These are phyloP conservation scores for Paralichthys olivaceus DNA, from an alignment of 2,113 vertebrate genomes.

Conservation along the genomic window DNA sequence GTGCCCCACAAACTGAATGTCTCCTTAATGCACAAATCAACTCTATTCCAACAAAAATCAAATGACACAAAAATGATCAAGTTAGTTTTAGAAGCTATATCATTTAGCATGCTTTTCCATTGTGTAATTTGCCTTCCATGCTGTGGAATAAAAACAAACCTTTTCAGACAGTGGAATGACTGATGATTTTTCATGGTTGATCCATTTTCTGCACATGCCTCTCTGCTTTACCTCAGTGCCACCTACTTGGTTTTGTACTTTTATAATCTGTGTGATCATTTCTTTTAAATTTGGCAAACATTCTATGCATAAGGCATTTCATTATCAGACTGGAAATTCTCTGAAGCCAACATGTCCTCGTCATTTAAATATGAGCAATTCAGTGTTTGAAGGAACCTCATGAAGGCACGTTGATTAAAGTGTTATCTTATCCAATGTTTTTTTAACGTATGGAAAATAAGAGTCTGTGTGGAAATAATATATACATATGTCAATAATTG, in stretches of 20 bases:
- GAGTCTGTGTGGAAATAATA: conserved; percentile 68
- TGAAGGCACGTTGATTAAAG: conserved; percentile 97
- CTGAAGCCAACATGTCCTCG: conserved; percentile 77
- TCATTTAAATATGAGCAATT: conserved; percentile 89
- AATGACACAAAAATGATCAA: conserved; percentile 87
- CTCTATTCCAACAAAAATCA: conserved; percentile 78
- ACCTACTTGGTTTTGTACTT: conserved; percentile 53
- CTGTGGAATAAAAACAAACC: conserved; percentile 84
- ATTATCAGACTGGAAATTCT: conserved; percentile 86
- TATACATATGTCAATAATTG: conserved; percentile 63
- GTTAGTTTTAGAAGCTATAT: conserved; percentile 87
- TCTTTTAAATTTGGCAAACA: conserved; percentile 88
- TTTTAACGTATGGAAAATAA: conserved; percentile 63
- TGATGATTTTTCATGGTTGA: conserved; percentile 66
- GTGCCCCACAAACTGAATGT: conserved; percentile 92
- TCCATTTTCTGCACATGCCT: conserved; percentile 87
- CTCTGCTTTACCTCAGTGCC: conserved; percentile 43
- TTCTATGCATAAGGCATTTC: conserved; percentile 89
- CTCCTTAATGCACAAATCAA: conserved; percentile 88
- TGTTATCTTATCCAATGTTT: conserved; percentile 83
- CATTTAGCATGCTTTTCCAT: conserved; percentile 92
- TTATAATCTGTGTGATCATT: conserved; percentile 65
- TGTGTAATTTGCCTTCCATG: conserved; percentile 94
- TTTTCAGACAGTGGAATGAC: conserved; percentile 67
- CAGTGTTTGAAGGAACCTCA: conserved; percentile 84